Percentiles rank a stretch among this genome's conserved stretches.
Evolutionary conservation across 2,888 invertebrate species (phyloP).

Genomic region (Drosophila falleni): DNA sequence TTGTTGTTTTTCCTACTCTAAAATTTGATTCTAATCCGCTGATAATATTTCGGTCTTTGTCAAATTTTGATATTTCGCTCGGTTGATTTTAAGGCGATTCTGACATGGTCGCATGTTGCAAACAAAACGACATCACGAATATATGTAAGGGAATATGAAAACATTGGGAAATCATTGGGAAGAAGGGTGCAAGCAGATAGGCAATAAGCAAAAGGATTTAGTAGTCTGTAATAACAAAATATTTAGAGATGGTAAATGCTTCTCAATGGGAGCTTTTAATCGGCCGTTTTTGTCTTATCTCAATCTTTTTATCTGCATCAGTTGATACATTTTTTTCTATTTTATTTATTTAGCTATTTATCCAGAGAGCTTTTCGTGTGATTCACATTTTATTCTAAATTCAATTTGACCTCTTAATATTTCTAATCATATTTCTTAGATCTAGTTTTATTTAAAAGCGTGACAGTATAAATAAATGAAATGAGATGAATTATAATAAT

Average conservation of each 20-base stretch:
- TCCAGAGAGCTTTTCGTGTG: background rate
- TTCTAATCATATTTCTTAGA: background rate
- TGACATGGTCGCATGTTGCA: slow-evolving; percentile 23
- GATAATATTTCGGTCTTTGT: slow-evolving; percentile 69
- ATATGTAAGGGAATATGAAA: background rate
- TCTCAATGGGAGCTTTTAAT: background rate
- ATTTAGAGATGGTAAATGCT: slow-evolving; percentile 34
- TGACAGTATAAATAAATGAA: background rate
- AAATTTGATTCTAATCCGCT: slow-evolving; percentile 73
- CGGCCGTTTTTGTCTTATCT: background rate
- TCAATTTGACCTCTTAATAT: background rate
- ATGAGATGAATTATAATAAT: background rate
- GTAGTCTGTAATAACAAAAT: slow-evolving; percentile 47
- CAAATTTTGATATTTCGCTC: slow-evolving; percentile 71
- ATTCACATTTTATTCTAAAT: background rate
- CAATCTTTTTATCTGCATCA: background rate
- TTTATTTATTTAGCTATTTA: background rate
- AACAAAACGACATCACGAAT: slow-evolving; percentile 2
- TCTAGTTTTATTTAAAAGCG: background rate
- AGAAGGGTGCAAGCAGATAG: slow-evolving; percentile 18
- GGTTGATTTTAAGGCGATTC: slow-evolving; percentile 72
- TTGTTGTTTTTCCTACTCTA: slow-evolving; percentile 13
- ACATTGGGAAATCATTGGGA: background rate
- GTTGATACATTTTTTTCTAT: background rate
- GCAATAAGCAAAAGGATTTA: slow-evolving; percentile 29